Evolutionary conservation across 2,888 invertebrate genomes (phyloP), one percentile per base, ranked within the genome.

Genomic region (Tyria jacobaeae): DNA sequence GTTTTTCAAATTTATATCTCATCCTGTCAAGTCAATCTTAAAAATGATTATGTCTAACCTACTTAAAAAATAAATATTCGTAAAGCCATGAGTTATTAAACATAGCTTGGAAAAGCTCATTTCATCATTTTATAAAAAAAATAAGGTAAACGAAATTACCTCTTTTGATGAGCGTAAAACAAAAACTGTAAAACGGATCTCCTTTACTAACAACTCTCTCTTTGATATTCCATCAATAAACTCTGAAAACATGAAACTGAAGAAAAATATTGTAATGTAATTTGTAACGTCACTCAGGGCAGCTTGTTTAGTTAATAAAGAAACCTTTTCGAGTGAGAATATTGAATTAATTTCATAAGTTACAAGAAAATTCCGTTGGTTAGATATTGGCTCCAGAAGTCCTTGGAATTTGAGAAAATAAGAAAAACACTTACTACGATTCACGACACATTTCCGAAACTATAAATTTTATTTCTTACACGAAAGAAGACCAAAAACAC

Each of bases 211-310:
- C 21, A 47, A 62, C 24, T 44, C 53, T 24, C 57, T 62, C 62
- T 53, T 62, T 62, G 48, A 31, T 62, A 62, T 62, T 62, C 57
- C 39, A 35, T 15, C 24, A 35, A 41, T 14, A 37, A 47, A 56
- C 17, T 37, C 56, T 48, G 15, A 56, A 53, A 57, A 57, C 53
- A 57, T 37, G 12, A 52, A 52, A 53, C 49, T 49, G 34, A 37
- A 52, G 53, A 57, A 62, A 62, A 57, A 57, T 60, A 62, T 53
- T 49, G 51, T 56, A 57, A 62, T 62, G 48, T 39, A 49, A 57
- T 62, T 62, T 48, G 35, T 25, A 3, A 41, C 57, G 57, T 62
- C 57, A 57, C 52, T 54, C 57, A 49, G 61, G 51, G 48, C 39
- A 62, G 31, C 37, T 51, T 52, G 37, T 62, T 60, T 60, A 47